Percentiles rank a stretch among this genome's conserved stretches.
phyloP scores from a whole-genome alignment of 2,888 invertebrate species.

The Cephus nigrinus region DNA sequence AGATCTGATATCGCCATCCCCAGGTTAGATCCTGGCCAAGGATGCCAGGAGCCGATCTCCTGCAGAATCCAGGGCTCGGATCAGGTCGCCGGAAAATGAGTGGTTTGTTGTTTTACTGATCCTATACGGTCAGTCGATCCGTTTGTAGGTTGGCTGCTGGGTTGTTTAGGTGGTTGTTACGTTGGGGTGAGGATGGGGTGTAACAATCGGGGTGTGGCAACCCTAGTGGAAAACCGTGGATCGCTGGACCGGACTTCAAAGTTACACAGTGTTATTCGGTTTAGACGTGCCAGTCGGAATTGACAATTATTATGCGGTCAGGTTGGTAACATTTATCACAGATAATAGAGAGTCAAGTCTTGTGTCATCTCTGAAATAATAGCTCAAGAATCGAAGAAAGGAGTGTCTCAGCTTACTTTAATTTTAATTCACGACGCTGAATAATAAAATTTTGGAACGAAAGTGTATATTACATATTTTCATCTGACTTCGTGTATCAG shows the following conservation, averaged over 20 bases:
- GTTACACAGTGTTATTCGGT: background rate
- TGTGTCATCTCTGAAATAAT: background rate
- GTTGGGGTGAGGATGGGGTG: background rate
- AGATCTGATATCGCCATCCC: background rate
- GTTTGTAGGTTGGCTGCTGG: background rate
- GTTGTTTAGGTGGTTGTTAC: background rate
- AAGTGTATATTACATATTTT: background rate
- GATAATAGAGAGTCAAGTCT: background rate
- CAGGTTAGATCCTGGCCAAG: background rate
- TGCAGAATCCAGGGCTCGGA: background rate
- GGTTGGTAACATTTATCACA: background rate
- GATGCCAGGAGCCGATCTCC: background rate
- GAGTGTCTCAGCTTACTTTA: background rate
- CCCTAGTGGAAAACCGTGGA: background rate
- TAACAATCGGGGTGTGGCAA: background rate
- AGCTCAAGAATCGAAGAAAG: background rate
- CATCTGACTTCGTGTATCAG: background rate
- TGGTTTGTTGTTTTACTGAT: background rate
- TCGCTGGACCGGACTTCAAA: background rate
- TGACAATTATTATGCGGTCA: background rate
- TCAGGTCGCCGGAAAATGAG: background rate
- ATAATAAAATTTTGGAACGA: background rate
- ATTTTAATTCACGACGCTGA: background rate
- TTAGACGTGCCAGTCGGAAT: background rate
- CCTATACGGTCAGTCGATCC: background rate